Percentiles rank a stretch among this genome's conserved stretches.
Evolutionary conservation across 1,140 invertebrate species (phyloP).

Genomic region (Listronotus bonariensis): DNA sequence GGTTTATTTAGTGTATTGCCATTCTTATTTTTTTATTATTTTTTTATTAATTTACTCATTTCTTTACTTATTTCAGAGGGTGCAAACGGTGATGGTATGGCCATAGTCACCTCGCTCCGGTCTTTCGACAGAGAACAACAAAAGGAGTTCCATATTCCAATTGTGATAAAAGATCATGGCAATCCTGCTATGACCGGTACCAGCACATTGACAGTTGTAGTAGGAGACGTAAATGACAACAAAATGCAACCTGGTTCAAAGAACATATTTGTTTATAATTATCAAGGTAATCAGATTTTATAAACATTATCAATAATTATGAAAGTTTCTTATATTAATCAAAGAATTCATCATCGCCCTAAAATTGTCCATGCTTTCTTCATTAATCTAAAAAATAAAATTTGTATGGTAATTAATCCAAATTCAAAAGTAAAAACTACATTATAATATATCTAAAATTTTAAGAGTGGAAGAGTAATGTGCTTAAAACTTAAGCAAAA

Average conservation of each 20-base stretch:
- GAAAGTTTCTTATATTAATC: too few species aligned
- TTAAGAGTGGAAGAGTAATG: too few species aligned
- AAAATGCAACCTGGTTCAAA: conserved; percentile 96
- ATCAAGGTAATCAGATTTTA: too few species aligned
- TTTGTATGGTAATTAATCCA: too few species aligned
- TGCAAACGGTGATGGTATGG: conserved; percentile 94
- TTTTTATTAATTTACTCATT: conserved; percentile 5
- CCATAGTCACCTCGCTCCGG: conserved; percentile 85
- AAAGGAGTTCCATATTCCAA: conserved; percentile 93
- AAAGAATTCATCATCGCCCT: too few species aligned
- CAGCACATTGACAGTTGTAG: conserved; percentile 91
- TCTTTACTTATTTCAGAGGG: conserved; percentile 67
- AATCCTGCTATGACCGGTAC: conserved; percentile 92
- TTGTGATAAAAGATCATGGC: conserved; percentile 90
- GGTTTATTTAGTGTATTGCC: too few species aligned
- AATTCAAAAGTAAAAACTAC: too few species aligned
- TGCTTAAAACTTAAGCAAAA: too few species aligned
- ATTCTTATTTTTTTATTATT: conserved; percentile 8
- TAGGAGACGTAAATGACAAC: conserved; percentile 96
- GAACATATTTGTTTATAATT: conserved; percentile 96
- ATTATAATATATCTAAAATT: too few species aligned
- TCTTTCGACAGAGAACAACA: conserved; percentile 95
- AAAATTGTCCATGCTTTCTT: too few species aligned
- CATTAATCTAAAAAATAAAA: too few species aligned
- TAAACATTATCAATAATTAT: too few species aligned